Evolutionary conservation across 2,113 vertebrate genomes (phyloP).

Genomic region (Poecilia latipinna): DNA sequence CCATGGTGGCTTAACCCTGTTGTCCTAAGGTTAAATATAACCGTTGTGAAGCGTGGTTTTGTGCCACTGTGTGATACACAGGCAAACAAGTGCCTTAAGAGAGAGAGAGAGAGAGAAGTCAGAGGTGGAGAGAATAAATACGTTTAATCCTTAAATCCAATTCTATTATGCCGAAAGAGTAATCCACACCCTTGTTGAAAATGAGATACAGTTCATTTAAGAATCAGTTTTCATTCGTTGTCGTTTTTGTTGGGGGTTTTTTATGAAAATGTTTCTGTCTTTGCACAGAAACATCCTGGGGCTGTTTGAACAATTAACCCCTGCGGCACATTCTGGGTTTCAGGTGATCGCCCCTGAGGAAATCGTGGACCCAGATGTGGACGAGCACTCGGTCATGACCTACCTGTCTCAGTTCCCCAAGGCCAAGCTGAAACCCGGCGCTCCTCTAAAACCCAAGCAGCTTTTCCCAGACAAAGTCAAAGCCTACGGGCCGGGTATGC

Average conservation of each 20-base stretch:
- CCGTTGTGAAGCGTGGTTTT: slow-evolving; percentile 49
- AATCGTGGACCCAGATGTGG: slow-evolving; percentile 94
- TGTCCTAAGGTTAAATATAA: slow-evolving; percentile 78
- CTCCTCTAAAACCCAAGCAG: slow-evolving; percentile 85
- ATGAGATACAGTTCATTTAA: slow-evolving; percentile 1
- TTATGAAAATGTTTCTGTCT: neutral
- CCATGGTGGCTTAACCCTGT: slow-evolving; percentile 66
- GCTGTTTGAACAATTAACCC: slow-evolving; percentile 4
- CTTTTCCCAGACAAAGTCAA: slow-evolving; percentile 88
- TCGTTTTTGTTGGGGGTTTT: neutral
- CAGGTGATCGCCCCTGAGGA: slow-evolving; percentile 95
- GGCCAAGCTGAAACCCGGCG: slow-evolving; percentile 91
- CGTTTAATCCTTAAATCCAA: slow-evolving; percentile 51
- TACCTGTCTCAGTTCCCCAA: slow-evolving; percentile 96
- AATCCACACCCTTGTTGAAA: slow-evolving; percentile 10
- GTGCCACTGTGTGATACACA: slow-evolving; percentile 61
- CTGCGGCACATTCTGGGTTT: slow-evolving; percentile 3
- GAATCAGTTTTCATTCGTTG: neutral
- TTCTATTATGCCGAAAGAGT: slow-evolving; percentile 30
- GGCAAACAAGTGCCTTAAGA: slow-evolving; percentile 54
- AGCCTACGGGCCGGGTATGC: slow-evolving; percentile 89
- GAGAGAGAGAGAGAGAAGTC: slow-evolving; percentile 25
- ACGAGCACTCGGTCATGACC: slow-evolving; percentile 95
- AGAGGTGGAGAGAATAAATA: slow-evolving; percentile 43
- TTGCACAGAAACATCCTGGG: neutral